Base-by-base conservation (phyloP, 2,113 vertebrate species). In the Erinaceus europaeus region DNA sequence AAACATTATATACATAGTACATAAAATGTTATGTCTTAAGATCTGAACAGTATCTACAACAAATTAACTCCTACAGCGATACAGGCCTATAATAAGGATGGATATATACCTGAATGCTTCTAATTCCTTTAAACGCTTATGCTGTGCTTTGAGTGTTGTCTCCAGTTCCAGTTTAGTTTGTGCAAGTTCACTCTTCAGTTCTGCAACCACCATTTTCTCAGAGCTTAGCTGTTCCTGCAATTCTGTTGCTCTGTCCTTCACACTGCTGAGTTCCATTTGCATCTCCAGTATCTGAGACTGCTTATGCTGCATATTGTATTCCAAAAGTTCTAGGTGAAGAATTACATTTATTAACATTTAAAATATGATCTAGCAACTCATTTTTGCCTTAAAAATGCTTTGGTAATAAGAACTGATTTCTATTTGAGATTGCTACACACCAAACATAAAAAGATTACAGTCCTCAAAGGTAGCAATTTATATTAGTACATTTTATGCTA, bases 101-200 rank as follows among this genome's bases (percentile, higher is more conserved):
- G 1, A 3, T 38, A 82, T 76, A 9, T 10, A 99, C 99, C 98
- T 98, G 96, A 99, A 98, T 1, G 98, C 95, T 95, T 99, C 98
- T 27, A 99, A 93, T 59, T 99, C 98, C 94, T 97, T 98, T 80
- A 99, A 97, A 95, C 98, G 98, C 96, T 98, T 98, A 93, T 99
- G 98, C 77, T 99, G 98, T 55, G 98, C 96, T 91, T 98, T 98
- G 20, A 99, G 97, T 1, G 98, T 98, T 10, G 97, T 98, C 95
- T 99, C 98, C 32, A 99, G 97, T 92, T 99, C 98, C 75, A 99
- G 86, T 91, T 97, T 98, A n/a, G 98, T 98, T 94, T 98, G 99
- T 38, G 97, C 98, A 57, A 99, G 97, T 94, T 99, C 98, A 17
- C 92, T 97, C 94, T 97, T 98, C 90, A 99, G 95, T 59, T 99